Base-by-base conservation (phyloP, 1,140 invertebrate genomes). In the Caerostris extrusa region DNA sequence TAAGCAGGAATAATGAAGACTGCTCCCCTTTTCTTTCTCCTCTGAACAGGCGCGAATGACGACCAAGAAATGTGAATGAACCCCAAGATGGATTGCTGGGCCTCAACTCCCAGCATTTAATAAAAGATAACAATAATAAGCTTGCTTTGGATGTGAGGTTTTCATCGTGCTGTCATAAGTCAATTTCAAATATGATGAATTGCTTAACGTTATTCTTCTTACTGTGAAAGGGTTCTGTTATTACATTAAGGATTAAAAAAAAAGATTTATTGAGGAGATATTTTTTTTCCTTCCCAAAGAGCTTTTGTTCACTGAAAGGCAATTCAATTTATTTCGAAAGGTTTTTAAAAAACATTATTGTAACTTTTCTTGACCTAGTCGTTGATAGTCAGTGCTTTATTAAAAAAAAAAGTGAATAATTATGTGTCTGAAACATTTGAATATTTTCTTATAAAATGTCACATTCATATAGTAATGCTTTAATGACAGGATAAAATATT, bases 141-240 rank as follows among this genome's bases (percentile, higher is more conserved):
- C 55, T 90, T 77, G 19, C 53, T 64, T 50, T 88, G 86, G 86
- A 61, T 88, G 71, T 88, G 86, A 88, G 53, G 34, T 89, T 90
- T 90, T 90, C 67, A 71, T 69, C 53, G 56, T 6, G 69, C 57
- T 81, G 90, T 91, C 90, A 91, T 50, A 61, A 91, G 90, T 91
- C 90, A 82, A 91, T 91, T 91, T 91, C 58, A 81, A 91, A 91
- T 82, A 82, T 91, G 90, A 91, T 91, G 90, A 82, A 91, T 82
- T 10, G 58, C 57, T 81, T 53, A 53, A 57, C 58, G n/a, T 88
- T 53, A 53, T 88, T 53, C 10, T 88, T 64, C 71, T 57, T 83
- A 57, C 55, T 53, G 8, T n/a, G 82, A 83, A 83, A 83, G 55
- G 8, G 17, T 14, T 83, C 56, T 56, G 82, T 83, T 83, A 83